These are phyloP conservation scores for Ptyas mucosa DNA, from an alignment of 2,113 vertebrate species.

Conservation along the genomic window DNA sequence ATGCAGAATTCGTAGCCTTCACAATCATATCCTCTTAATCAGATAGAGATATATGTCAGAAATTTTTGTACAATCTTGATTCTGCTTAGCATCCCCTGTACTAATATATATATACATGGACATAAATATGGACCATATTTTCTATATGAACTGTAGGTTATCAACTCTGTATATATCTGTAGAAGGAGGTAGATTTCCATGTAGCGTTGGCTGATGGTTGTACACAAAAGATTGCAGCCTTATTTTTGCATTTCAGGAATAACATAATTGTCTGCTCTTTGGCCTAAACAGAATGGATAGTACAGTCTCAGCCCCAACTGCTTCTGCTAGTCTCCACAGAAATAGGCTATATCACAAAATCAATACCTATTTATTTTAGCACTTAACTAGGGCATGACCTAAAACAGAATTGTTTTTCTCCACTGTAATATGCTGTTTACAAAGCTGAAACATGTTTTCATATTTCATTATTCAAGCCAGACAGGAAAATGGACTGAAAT, in stretches of 20 bases:
- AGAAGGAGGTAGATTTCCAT: neutral
- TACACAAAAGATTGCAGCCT: neutral
- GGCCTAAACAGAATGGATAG: conserved; percentile 13
- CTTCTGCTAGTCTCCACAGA: conserved; percentile 26
- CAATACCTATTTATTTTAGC: conserved; percentile 40
- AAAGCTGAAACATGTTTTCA: conserved; percentile 32
- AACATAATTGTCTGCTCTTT: conserved; percentile 21
- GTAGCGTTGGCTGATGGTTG: neutral
- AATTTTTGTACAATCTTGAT: neutral
- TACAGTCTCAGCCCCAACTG: conserved; percentile 9
- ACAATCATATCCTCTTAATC: neutral
- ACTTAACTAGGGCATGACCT: conserved; percentile 36
- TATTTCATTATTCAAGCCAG: conserved; percentile 33
- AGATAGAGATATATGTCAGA: neutral
- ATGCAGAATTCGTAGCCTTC: neutral
- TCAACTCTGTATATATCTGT: neutral
- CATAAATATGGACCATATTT: neutral
- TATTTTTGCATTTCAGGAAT: conserved; percentile 8
- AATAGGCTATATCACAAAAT: conserved; percentile 37
- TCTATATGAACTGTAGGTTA: neutral
- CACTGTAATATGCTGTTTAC: conserved; percentile 36
- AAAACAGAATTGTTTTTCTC: conserved; percentile 37
- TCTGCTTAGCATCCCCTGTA: neutral
- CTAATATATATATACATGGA: neutral
- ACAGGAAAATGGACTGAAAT: conserved; percentile 25